Evolutionary conservation across 2,797 vertebrate genomes (phyloP).

Genomic region (Lateolabrax maculatus): DNA sequence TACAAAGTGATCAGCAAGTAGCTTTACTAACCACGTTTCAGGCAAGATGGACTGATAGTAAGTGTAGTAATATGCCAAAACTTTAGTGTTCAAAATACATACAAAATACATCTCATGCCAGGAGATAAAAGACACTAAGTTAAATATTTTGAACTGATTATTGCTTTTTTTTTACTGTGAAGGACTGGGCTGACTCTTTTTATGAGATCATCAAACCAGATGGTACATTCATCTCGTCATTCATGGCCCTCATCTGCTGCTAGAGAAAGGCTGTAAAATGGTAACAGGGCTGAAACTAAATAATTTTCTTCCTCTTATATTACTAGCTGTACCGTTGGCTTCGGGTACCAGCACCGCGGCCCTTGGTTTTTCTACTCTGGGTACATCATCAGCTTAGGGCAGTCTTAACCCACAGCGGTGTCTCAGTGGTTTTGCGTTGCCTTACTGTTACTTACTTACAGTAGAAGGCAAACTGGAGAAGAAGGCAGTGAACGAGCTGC

Average conservation of each 20-base stretch:
- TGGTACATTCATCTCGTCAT: slow-evolving; percentile 22
- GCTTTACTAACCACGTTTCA: not conserved
- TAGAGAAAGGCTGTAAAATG: slow-evolving; percentile 29
- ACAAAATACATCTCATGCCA: not conserved
- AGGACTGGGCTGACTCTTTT: not conserved
- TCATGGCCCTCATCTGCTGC: slow-evolving; percentile 25
- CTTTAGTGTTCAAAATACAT: not conserved
- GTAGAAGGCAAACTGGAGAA: not conserved
- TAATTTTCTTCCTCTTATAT: slow-evolving; percentile 12
- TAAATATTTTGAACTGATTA: slow-evolving; percentile 5
- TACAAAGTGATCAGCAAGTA: not conserved
- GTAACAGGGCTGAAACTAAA: slow-evolving; percentile 2
- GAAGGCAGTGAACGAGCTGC: not conserved
- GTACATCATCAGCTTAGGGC: not conserved
- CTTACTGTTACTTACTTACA: too few relatives aligned
- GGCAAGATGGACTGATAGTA: not conserved
- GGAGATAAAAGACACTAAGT: not conserved
- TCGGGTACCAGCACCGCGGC: not conserved
- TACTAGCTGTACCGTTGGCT: slow-evolving; percentile 6
- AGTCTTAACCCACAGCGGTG: not conserved
- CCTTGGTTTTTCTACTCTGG: not conserved
- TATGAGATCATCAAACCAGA: slow-evolving; percentile 33
- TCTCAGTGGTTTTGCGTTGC: not conserved
- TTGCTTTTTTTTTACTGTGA: slow-evolving; percentile 12
- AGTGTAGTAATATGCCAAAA: not conserved